Evolutionary conservation across 2,113 vertebrate genomes (phyloP), one percentile per base, ranked within the genome.

Genomic region (Siniperca knerii): DNA sequence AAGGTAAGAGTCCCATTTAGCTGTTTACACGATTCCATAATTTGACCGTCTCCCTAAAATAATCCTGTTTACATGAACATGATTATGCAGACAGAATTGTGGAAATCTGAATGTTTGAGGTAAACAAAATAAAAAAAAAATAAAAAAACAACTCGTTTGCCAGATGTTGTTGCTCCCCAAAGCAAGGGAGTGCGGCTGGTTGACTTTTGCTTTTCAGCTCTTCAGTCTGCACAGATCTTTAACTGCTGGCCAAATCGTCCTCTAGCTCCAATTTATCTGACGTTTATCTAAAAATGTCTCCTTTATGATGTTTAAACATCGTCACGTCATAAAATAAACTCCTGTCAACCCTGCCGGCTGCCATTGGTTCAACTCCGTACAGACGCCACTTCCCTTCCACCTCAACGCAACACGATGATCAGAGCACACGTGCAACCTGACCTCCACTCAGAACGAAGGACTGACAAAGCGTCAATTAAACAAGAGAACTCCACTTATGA

Each of bases 21-120:
- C 77, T 23, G 57, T 79, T 87, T 81, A 69, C 29, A 71, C 1
- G 2, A 69, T 4, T 74, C 52, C 69, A 82, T 11, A 42, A 65
- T 75, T 11, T 52, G 46, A 81, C 18, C 40, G 23, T 54, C 68
- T 66, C 25, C 66, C 54, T 6, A 58, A 73, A 87, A 78, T 76
- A 71, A 83, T 71, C 74, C 70, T 55, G 79, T 83, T 83, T 74
- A 81, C 80, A 75, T 60, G 48, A 69, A 52, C 35, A 44, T 35
- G 70, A 58, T 55, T 48, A 18, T 40, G 2, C 67, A 57, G 55
- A 73, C 12, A 58, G 33, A 68, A 81, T 2, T 21, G 84, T 55
- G 29, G 68, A 71, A 75, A 61, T 25, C 40, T 2, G 21, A 44
- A 42, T 40, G 54, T 78, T 66, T 60, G 8, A 76, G 25, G 79